Evolutionary conservation across 2,888 invertebrate species (phyloP).

Genomic region (Cataglyphis cursor): DNA sequence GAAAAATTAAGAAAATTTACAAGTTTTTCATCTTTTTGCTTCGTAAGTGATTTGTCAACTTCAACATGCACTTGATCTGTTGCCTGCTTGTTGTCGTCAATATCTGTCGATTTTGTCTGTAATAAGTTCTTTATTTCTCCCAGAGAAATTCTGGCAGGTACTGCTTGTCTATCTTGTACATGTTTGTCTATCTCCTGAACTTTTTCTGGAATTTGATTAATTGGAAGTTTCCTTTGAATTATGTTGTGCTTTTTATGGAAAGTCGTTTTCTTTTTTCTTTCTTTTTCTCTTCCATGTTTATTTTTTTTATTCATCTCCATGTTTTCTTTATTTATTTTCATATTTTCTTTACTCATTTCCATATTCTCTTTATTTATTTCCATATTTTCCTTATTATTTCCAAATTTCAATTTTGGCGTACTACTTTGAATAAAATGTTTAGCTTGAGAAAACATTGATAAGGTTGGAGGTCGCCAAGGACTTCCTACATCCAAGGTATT

Average conservation of each 20-base stretch:
- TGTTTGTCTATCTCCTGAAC: not conserved
- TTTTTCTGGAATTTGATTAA: constrained; percentile 3
- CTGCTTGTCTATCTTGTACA: not conserved
- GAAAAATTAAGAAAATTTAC: constrained; percentile 5
- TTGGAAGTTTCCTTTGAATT: not conserved
- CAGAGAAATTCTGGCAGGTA: constrained; percentile 16
- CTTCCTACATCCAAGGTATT: not conserved
- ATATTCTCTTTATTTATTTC: no score
- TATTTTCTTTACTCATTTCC: not conserved
- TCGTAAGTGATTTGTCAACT: not conserved
- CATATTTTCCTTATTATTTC: constrained; percentile 8
- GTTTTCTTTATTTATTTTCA: not conserved
- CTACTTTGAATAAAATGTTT: constrained; percentile 46
- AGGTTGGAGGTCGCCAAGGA: constrained; percentile 29
- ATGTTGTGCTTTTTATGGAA: not conserved
- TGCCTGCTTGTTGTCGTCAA: not conserved
- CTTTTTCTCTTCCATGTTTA: not conserved
- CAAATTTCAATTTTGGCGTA: constrained; percentile 1
- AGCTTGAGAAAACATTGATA: constrained; percentile 14
- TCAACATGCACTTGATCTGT: not conserved
- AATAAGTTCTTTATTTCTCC: constrained; percentile 35
- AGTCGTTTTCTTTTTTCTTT: not conserved
- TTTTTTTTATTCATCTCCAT: constrained; percentile 8
- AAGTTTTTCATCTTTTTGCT: not conserved
- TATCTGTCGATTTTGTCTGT: not conserved